These are phyloP conservation scores for Catocala nupta DNA, from an alignment of 2,888 invertebrate genomes.

Conservation along the genomic window DNA sequence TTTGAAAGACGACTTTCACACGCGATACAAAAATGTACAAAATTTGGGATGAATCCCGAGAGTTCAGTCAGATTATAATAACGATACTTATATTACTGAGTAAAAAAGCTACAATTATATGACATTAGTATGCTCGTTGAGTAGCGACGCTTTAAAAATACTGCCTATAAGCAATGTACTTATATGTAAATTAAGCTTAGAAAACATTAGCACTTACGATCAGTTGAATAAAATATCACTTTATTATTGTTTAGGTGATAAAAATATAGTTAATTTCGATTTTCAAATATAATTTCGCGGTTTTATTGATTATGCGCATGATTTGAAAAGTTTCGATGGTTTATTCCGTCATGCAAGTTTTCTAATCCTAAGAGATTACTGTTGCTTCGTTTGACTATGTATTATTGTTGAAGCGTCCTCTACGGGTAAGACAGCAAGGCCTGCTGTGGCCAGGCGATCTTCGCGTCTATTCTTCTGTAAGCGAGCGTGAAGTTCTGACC, in stretches of 20 bases:
- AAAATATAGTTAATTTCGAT: conserved; percentile 69
- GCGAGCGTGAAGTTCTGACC: conserved; percentile 96
- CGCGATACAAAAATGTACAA: conserved; percentile 72
- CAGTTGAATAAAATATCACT: conserved; percentile 81
- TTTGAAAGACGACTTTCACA: conserved; percentile 58
- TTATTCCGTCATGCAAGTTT: conserved; percentile 37
- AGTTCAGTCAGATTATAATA: conserved; percentile 76
- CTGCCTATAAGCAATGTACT: conserved; percentile 74
- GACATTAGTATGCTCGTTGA: conserved; percentile 69
- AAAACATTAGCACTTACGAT: conserved; percentile 65
- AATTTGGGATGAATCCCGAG: conserved; percentile 63
- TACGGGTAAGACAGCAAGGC: conserved; percentile 81
- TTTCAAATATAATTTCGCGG: conserved; percentile 48
- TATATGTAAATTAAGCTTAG: conserved; percentile 65
- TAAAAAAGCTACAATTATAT: conserved; percentile 82
- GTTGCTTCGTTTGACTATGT: conserved; percentile 43
- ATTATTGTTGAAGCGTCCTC: conserved; percentile 30
- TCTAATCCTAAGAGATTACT: conserved; percentile 54
- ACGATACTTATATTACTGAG: conserved; percentile 69
- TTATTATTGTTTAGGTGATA: conserved; percentile 74
- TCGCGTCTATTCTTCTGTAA: conserved; percentile 98
- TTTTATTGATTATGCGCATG: conserved; percentile 64
- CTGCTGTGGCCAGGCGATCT: conserved; percentile 97
- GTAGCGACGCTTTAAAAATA: conserved; percentile 77
- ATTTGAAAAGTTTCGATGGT: conserved; percentile 35